Percentiles rank a stretch among this genome's conserved stretches.
Conservation (phyloP, 2,888 invertebrate species). For the Polydrusus tereticollis region DNA sequence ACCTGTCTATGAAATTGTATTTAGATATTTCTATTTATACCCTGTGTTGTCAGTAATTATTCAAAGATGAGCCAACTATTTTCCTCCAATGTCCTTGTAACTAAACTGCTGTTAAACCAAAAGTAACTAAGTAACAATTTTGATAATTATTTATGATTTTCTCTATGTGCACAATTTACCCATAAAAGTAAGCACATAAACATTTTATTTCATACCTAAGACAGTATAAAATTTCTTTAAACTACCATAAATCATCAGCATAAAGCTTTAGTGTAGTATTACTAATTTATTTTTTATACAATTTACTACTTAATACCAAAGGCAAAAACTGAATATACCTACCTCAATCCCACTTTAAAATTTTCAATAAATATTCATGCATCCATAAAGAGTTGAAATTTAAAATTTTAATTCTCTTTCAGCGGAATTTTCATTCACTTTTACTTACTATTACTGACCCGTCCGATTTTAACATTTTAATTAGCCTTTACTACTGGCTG, state of each 20-base stretch:
- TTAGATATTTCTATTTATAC: no score
- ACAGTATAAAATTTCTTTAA: neutral
- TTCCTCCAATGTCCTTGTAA: no score
- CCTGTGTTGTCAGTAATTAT: no score
- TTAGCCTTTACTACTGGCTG: constrained; percentile 9
- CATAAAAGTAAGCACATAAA: no score
- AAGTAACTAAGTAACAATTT: no score
- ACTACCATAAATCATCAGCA: neutral
- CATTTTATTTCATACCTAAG: no score
- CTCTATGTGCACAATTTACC: no score
- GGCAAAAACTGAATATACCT: constrained; percentile 4
- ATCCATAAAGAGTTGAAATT: neutral
- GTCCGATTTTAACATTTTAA: constrained; percentile 19
- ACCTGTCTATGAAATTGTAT: no score
- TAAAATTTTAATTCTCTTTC: constrained; percentile 18
- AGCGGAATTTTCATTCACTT: constrained; percentile 14
- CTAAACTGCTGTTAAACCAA: no score
- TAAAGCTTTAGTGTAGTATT: neutral
- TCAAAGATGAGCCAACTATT: no score
- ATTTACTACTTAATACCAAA: neutral
- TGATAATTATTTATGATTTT: no score
- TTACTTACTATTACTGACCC: constrained; percentile 16
- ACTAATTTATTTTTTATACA: neutral
- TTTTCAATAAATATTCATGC: constrained; percentile 17
- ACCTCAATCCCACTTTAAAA: neutral